Base-by-base conservation (phyloP, 92 coral and sea anemone genomes). In the Parazoanthus darwini region DNA sequence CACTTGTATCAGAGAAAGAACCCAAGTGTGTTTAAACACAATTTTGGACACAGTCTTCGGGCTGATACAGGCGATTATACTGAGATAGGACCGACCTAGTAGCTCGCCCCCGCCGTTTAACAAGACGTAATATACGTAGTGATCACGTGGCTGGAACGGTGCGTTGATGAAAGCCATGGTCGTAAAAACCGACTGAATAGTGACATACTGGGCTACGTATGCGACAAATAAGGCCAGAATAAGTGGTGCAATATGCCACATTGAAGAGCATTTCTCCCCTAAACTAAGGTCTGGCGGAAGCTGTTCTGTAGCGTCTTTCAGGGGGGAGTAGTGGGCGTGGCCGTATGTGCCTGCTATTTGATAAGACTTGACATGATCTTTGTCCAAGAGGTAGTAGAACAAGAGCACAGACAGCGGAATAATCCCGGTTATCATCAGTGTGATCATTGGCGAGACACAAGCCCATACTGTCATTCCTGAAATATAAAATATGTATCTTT, bases 391-490 rank as follows among this genome's bases (percentile, higher is more conserved):
- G 83, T 93, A 95, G 86, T 95, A 95, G 75, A 88, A 95, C 16
- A 90, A 42, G 58, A 95, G 93, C 38, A 93, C 29, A 25, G 94
- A 86, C 4, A 95, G 89, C 7, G 94, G 81, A 6, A 91, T 80
- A 2, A 89, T 79, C 10, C 94, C 89, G 9, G 91, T 90, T 46
- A 93, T 67, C 22, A 89, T 94, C 66, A 95, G 89, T n/a, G 98
- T 81, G 23, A 90, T 33, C 91, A 91, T 93, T 0, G 98, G 98
- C 29, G 98, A 93, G 9, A 93, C 79, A 35, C 98, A 95, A 0
- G 80, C 88, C 92, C 98, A 94, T 0, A 95, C 78, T 22, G 98
- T 95, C 91, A 95, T 90, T 54, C 93, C 98, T 95, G 92, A 33
- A 80, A 80, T 10, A 50, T 13, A 54, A 51, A 36, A 9, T 44